These are phyloP conservation scores for Lepidurus couesii DNA, from an alignment of 1,140 invertebrate species.

Conservation along the genomic window DNA sequence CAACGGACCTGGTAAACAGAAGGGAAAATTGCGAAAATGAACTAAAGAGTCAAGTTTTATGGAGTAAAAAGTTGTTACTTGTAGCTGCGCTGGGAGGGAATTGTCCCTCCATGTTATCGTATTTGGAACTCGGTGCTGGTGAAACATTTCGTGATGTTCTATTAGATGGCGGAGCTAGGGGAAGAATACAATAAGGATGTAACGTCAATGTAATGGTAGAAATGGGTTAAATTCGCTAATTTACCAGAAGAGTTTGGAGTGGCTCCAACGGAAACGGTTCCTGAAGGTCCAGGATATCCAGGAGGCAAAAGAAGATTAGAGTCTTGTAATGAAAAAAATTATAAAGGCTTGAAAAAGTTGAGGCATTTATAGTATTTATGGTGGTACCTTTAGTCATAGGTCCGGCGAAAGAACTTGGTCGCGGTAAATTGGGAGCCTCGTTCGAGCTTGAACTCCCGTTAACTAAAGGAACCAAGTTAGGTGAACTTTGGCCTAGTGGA, in stretches of 20 bases:
- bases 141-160: slow-evolving; percentile 5
- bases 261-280: not conserved
- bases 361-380: not conserved
- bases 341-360: not conserved
- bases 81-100: not conserved
- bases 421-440: not conserved
- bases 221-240: not conserved
- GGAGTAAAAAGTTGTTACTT: not conserved
- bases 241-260: slow-evolving; percentile 4
- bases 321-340: not conserved
- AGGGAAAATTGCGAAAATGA: not conserved
- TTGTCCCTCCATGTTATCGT: not conserved
- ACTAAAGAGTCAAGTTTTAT: not conserved
- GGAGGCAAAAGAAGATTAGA: slow-evolving; percentile 19
- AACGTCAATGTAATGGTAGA: not conserved
- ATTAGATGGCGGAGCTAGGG: not conserved
- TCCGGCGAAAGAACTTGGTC: not conserved
- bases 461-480: slow-evolving; percentile 8
- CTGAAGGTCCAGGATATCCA: not conserved
- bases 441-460: not conserved
- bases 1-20: not conserved
- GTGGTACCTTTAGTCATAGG: not conserved
- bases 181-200: not conserved
- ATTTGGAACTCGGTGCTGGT: not conserved
- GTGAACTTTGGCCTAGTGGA: not conserved